phyloP scores from a whole-genome alignment of 2,888 invertebrate genomes.

The Cosmia trapezina region DNA sequence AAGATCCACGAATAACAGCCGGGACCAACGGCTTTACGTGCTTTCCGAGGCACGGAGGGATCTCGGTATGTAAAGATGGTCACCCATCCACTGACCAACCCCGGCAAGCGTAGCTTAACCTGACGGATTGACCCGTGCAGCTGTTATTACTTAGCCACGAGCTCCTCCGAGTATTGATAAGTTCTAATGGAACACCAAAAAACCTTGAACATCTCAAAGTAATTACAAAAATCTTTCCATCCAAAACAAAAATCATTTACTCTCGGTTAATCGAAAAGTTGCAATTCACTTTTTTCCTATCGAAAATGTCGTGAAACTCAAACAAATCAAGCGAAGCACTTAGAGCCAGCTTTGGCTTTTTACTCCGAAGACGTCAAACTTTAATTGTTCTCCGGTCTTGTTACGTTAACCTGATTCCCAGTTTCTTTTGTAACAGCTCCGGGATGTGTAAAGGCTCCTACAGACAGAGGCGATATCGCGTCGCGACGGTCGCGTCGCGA shows the following conservation, averaged over 20 bases:
- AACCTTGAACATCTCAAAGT: slow-evolving; percentile 16
- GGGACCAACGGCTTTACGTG: no score
- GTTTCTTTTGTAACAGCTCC: slow-evolving; percentile 67
- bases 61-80: no score
- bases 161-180: neutral
- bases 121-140: no score
- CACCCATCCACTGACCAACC: no score
- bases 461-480: no score
- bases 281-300: slow-evolving; percentile 61
- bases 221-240: slow-evolving; percentile 37
- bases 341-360: slow-evolving; percentile 72
- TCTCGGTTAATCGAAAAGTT: slow-evolving; percentile 54
- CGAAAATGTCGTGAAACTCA: slow-evolving; percentile 78
- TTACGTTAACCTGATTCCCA: slow-evolving; percentile 75
- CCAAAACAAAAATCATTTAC: slow-evolving; percentile 39
- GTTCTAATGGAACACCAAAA: neutral
- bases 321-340: slow-evolving; percentile 85
- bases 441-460: slow-evolving; percentile 63
- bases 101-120: no score
- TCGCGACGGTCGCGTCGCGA: no score
- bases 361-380: slow-evolving; percentile 76
- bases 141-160: no score
- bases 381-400: slow-evolving; percentile 81
- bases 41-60: no score
- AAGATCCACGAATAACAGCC: no score